Evolutionary conservation across 2,797 vertebrate genomes (phyloP).

Genomic region (Lacerta agilis): DNA sequence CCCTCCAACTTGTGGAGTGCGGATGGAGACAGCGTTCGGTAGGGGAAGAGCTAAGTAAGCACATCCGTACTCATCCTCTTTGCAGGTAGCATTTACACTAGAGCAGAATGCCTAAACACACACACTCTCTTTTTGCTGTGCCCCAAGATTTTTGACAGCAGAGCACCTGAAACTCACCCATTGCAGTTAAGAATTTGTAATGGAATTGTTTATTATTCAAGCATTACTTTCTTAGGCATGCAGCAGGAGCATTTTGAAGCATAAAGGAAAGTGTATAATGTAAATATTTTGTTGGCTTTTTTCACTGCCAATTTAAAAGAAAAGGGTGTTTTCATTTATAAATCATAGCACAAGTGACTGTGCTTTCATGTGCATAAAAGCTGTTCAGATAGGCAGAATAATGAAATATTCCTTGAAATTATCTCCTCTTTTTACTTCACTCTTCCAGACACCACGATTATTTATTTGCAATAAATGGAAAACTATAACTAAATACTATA

Average conservation of each 20-base stretch:
- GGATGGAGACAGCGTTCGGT: too few species aligned
- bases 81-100: too few species aligned
- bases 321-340: conserved; percentile 43
- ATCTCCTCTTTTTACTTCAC: conserved; percentile 7
- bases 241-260: conserved; percentile 27
- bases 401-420: conserved; percentile 50
- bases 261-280: conserved; percentile 7
- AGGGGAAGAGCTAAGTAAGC: too few species aligned
- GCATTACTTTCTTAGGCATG: conserved; percentile 1
- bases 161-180: background rate
- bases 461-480: too few species aligned
- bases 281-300: background rate
- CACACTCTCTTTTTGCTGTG: background rate
- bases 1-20: too few species aligned
- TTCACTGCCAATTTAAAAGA: conserved; percentile 43
- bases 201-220: conserved; percentile 10
- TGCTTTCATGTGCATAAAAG: conserved; percentile 65
- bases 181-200: conserved; percentile 41
- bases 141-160: background rate
- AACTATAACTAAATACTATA: too few species aligned
- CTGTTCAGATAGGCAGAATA: conserved; percentile 23
- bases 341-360: conserved; percentile 49
- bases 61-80: too few species aligned
- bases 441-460: conserved; percentile 16
- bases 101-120: too few species aligned